Percentiles rank a stretch among this genome's conserved stretches.
Evolutionary conservation across 2,113 vertebrate species (phyloP).

Genomic region (Rhinichthys klamathensis): DNA sequence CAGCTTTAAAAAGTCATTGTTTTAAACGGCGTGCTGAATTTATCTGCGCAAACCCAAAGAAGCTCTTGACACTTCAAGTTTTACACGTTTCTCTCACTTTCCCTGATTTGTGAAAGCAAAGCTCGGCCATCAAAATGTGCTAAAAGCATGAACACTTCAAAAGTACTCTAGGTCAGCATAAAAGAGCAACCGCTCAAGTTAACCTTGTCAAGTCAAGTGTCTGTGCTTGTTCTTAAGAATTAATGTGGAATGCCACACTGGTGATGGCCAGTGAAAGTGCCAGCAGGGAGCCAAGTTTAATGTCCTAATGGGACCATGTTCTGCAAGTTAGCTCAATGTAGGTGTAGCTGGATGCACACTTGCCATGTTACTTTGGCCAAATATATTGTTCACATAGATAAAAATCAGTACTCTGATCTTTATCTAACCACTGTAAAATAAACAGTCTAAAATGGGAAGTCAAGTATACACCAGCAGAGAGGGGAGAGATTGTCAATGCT

Average conservation of each 20-base stretch:
- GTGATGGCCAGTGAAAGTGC: background rate
- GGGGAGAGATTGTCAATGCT: background rate
- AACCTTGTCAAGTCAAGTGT: background rate
- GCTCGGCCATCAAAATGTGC: background rate
- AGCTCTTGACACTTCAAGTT: background rate
- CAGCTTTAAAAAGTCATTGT: constrained; percentile 11
- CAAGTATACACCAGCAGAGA: background rate
- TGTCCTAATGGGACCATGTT: background rate
- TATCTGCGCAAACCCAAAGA: background rate
- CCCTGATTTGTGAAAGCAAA: constrained; percentile 25
- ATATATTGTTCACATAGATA: background rate
- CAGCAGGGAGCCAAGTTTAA: background rate
- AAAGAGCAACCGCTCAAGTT: background rate
- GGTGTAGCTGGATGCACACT: background rate
- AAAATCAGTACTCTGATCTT: constrained; percentile 16
- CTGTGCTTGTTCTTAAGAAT: background rate
- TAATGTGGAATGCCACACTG: background rate
- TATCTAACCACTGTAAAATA: constrained; percentile 16
- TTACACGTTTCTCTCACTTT: background rate
- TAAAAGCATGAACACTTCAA: constrained; percentile 11
- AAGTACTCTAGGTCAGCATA: constrained; percentile 1
- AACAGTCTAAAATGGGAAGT: constrained; percentile 24
- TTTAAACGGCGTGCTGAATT: background rate
- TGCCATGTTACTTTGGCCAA: no score
- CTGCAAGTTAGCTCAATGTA: background rate